Base-by-base conservation (phyloP, 2,888 invertebrate species). In the Heliconius ethilla region DNA sequence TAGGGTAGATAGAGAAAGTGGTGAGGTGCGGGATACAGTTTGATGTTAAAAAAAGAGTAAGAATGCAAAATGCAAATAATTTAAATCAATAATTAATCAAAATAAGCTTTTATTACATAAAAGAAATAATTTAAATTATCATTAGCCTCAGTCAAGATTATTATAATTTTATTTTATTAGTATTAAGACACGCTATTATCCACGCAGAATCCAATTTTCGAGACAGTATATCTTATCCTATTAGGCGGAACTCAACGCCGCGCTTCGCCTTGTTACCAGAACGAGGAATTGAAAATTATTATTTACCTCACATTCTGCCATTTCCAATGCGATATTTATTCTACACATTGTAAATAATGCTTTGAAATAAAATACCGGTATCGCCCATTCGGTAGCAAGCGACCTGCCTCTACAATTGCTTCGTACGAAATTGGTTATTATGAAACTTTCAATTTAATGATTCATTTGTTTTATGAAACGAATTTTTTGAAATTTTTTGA, bases 401-500 rank as follows among this genome's bases (percentile, higher is more conserved):
- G 66, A 77, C 75, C 67, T 40, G 74, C 75, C 74, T 75, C 70
- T 62, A 75, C 76, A 80, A 82, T 80, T 78, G 70, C 69, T 78
- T 78, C 69, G 65, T 59, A 77, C 79, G 65, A 74, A 82, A 81
- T 81, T 81, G 82, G 76, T 75, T 79, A 78, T 82, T 82, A 76
- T 75, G 67, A 79, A 78, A 72, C 73, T 79, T 76, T 73, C 69
- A 73, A 75, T 25, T 45, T 70, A 75, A 72, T 67, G 72, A 73
- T 77, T 67, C 59, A 37, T 67, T 76, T 73, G 67, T 40, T 67
- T 62, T 62, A 25, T 70, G 27, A 63, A 45, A 9, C 25, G 15
- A 22, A 33, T 59, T 4, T 27, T 75, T 13, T 33, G 33, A 15
- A 6, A 4, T 69, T 59, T 76, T 66, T 33, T 62, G 37, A 22